Base-by-base conservation (phyloP, 2,888 invertebrate genomes). In the Diplazon laetatorius region DNA sequence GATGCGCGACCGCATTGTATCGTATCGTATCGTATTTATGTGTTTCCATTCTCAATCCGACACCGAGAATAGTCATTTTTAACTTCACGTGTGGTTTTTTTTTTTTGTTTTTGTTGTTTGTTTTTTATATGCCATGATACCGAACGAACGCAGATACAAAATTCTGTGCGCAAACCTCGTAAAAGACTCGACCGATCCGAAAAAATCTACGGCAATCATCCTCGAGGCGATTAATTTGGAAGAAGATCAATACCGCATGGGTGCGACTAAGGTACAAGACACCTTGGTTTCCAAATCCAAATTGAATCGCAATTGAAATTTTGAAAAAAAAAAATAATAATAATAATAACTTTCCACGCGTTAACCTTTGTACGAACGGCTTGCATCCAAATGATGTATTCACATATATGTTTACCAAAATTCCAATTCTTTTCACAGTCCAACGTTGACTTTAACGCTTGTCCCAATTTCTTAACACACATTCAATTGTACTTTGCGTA, bases 101-200 rank as follows among this genome's bases (percentile, higher is more conserved):
- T 80, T 69, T 76, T 82, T 82, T 79, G 80, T 62, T 80, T 79
- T 80, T 60, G n/a, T n/a, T n/a, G n/a, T n/a, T n/a, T n/a, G n/a
- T n/a, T n/a, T n/a, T n/a, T n/a, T n/a, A n/a, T 80, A 52, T 69
- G 57, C 70, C 68, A 66, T 69, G 66, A n/a, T 30, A 6, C 30
- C 65, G 62, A 50, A 44, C 63, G 39, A 80, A 77, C 76, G 94
- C 95, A 97, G 98, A 96, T 99, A 99, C 96, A 97, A 98, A 95
- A 98, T 99, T 95, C 96, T 99, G 95, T 98, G 98, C 93, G 97
- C 98, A 92, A 96, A 96, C 92, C 95, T 93, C 91, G 91, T 97
- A 92, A 95, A 94, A 93, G 95, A 95, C 86, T 93, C 93, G 86
- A 94, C 94, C 91, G 92, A 94, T 84, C 93, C 95, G 82, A 94